phyloP scores from a whole-genome alignment of 2,113 vertebrate genomes.

The Chunga burmeisteri region DNA sequence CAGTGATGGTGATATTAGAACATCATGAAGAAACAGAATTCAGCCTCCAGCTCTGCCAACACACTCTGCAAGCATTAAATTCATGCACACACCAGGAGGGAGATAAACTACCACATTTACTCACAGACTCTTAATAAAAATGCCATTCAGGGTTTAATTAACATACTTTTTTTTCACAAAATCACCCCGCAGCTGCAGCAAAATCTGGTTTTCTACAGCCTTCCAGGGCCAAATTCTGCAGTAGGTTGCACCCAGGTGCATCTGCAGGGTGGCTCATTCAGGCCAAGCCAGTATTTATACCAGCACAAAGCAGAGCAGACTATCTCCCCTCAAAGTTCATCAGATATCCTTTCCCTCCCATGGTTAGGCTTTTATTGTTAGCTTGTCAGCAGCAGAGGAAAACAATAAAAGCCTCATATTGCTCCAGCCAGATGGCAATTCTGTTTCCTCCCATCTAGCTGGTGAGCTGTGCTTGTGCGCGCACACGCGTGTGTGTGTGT shows the following conservation, averaged over 20 bases:
- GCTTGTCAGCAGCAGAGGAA: background rate
- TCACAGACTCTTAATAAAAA: constrained; percentile 20
- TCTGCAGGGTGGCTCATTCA: background rate
- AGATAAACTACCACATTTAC: constrained; percentile 18
- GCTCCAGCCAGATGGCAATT: background rate
- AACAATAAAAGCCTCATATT: background rate
- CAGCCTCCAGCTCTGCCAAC: background rate
- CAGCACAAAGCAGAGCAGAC: background rate
- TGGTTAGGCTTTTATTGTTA: background rate
- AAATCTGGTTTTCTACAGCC: background rate
- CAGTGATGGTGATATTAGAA: background rate
- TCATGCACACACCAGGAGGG: background rate
- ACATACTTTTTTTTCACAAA: background rate
- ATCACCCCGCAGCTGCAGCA: background rate
- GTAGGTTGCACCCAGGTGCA: background rate
- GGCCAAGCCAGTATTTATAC: background rate
- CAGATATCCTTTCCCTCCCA: background rate
- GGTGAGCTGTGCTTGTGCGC: background rate
- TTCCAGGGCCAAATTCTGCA: background rate
- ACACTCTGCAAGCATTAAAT: background rate
- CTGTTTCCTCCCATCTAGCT: background rate
- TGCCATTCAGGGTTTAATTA: background rate
- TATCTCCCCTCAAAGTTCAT: background rate
- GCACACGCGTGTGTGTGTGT: background rate
- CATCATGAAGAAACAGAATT: background rate